Evolutionary conservation across 2,797 vertebrate genomes (phyloP), one percentile per base, ranked within the genome.

Genomic region (Neosilurus hyrtlii): DNA sequence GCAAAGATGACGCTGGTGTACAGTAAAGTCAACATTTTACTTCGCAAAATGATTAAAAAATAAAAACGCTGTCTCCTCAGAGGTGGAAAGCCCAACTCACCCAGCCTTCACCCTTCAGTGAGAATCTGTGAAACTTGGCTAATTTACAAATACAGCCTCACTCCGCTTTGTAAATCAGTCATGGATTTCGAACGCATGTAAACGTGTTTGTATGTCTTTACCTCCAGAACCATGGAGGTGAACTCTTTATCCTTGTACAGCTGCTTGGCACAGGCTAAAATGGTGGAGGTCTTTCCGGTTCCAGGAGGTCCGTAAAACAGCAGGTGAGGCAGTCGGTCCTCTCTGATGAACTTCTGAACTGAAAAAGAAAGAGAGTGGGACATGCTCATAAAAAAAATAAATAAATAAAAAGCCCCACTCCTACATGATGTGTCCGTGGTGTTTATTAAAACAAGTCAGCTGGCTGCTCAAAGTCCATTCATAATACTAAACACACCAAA

Each of bases 221-320:
- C 98, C 96, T 99, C 98, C 86, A 99, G 87, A 90, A 99, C 97
- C 98, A 98, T 99, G 61, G 97, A 97, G 85, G 94, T 95, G 66
- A 98, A 98, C 86, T 98, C 97, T 86, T 94, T 96, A 2, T 95
- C 94, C 90, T 93, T 96, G 91, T 98, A 99, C 2, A 99, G 95
- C 92, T 98, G 97, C 84, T 82, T 94, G 62, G 97, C 97, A 59
- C 96, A 97, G 30, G 97, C 98, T 0, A 99, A 94, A 89, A 99
- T 98, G 81, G 97, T 98, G 22, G 97, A 98, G 0, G 98, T 99
- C 90, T 99, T 99, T 0, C 98, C 98, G 0, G 98, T 99, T 26
- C 98, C 97, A 0, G 97, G 98, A 0, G 98, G 98, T 0, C 98
- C 98, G n/a, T 98, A 99, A 86, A 99, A 95, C 82, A 99, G 92